Conservation (phyloP, 2,113 vertebrate genomes). For the Chloroceryle aenea region DNA sequence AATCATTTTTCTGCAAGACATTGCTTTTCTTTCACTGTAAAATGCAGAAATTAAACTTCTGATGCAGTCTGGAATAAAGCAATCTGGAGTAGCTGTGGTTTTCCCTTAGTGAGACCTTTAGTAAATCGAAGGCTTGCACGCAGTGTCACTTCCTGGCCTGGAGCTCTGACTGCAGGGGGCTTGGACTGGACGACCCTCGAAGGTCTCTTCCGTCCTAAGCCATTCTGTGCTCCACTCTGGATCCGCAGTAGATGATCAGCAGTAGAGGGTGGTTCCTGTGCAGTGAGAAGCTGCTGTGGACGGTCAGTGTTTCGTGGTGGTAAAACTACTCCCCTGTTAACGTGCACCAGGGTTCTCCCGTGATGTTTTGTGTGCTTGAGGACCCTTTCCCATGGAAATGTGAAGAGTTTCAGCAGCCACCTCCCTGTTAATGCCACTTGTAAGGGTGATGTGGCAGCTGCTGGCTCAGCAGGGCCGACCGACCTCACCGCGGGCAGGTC, state of each 20-base stretch:
- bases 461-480: background rate
- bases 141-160: background rate
- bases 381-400: background rate
- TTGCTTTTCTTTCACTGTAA: slow-evolving; percentile 15
- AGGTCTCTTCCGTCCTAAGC: too few relatives aligned
- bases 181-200: too few relatives aligned
- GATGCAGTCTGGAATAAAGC: background rate
- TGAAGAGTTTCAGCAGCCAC: background rate
- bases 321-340: background rate
- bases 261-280: background rate
- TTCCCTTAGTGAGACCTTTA: background rate
- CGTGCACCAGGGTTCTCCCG: background rate
- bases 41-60: slow-evolving; percentile 11
- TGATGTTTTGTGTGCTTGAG: background rate
- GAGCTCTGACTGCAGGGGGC: too few relatives aligned
- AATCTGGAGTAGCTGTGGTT: background rate
- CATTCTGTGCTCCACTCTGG: background rate
- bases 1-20: background rate
- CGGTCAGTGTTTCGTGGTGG: background rate
- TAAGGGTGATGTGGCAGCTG: background rate
- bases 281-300: background rate
- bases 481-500: background rate
- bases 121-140: background rate
- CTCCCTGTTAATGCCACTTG: background rate
- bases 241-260: background rate